Conservation (phyloP, 1,140 invertebrate species). For the Bicyclus anynana region DNA sequence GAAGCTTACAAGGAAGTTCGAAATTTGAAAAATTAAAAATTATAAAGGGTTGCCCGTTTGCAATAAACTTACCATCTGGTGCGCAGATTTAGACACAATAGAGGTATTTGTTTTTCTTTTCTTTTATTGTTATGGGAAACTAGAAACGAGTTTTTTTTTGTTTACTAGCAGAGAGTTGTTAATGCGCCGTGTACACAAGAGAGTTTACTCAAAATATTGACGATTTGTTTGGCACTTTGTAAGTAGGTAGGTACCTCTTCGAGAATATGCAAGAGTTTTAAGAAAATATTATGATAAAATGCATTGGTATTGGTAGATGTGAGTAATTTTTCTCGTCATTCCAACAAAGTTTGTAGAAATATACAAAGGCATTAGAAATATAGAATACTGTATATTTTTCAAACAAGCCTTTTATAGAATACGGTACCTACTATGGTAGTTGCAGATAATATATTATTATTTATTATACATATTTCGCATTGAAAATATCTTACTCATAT, state of each 20-base stretch:
- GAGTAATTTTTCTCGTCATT: neutral
- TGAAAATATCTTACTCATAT: too few relatives aligned
- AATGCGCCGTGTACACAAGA: neutral
- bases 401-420: too few relatives aligned
- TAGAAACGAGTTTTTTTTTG: neutral
- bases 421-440: too few relatives aligned
- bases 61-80: conserved; percentile 21
- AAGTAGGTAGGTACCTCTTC: neutral
- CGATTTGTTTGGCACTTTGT: neutral
- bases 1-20: too few relatives aligned
- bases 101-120: neutral
- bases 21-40: conserved; percentile 33
- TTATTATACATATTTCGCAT: too few relatives aligned
- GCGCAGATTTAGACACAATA: neutral
- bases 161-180: neutral
- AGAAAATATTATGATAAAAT: neutral
- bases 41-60: conserved; percentile 29
- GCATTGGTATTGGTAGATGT: neutral
- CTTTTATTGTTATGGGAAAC: neutral
- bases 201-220: neutral
- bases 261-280: neutral
- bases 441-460: too few relatives aligned
- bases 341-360: neutral
- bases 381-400: too few relatives aligned
- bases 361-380: too few relatives aligned